Base-by-base conservation (phyloP, 2,113 vertebrate genomes). In the Cyanocitta stelleri region DNA sequence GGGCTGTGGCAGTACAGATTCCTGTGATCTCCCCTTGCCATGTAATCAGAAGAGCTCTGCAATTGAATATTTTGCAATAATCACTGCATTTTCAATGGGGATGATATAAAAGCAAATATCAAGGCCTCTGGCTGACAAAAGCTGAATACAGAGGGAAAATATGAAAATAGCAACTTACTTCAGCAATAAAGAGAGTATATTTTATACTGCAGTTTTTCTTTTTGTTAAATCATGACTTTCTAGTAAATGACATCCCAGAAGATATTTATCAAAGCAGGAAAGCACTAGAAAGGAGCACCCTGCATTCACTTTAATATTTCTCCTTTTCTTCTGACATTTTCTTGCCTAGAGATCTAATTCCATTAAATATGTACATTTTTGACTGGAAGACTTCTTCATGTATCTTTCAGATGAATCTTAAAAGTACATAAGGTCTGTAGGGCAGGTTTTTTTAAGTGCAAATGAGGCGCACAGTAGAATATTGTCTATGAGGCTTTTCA, bases 281-380 rank as follows among this genome's bases (percentile, higher is more conserved):
- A 96, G 95, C 97, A 96, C 87, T 97, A 96, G 96, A 97, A 97
- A 98, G 95, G 95, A 97, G 89, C 84, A 97, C 96, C 97, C 97
- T 86, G 51, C 91, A 96, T 98, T 98, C 86, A 75, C 98, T 98
- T 98, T 98, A 98, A 98, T 98, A 98, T 98, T 98, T 97, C 32
- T 94, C 92, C 96, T 97, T 98, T 97, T 98, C 97, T 97, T 98
- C 97, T 98, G 97, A 98, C 97, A 97, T 98, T 98, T 97, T 97
- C 96, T 98, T 98, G 98, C 98, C 97, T 98, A 96, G 96, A 98
- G 97, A 98, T 98, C 97, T 98, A 97, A 98, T 98, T 98, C 97
- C 96, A 98, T 98, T 98, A 98, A 98, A 98, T 98, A 98, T 98
- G 98, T 98, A 98, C 98, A 96, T 97, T 98, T 98, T 98, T 96